Conservation (phyloP, 2,797 vertebrate species). For the Pempheris klunzingeri region DNA sequence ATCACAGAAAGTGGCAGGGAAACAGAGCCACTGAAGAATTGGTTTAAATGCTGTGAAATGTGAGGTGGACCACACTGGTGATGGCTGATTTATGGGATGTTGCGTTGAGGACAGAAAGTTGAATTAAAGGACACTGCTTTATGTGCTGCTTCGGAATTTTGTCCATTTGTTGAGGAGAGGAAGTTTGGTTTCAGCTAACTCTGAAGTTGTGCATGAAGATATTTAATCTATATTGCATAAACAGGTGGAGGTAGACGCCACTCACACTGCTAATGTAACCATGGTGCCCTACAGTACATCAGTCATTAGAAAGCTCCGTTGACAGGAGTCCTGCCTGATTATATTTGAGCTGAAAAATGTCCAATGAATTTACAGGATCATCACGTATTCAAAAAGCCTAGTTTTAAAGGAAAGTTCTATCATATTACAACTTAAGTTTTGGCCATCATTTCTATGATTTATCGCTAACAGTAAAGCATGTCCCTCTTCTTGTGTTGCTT, state of each 20-base stretch:
- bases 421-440: too few species aligned
- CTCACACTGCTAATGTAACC: conserved; percentile 56
- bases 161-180: conserved; percentile 8
- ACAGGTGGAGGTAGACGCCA: conserved; percentile 37
- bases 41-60: conserved; percentile 64
- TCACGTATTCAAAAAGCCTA: too few species aligned
- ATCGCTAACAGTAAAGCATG: not conserved
- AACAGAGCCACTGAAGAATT: conserved; percentile 51
- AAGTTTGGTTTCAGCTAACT: not conserved
- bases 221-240: conserved; percentile 53
- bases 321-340: conserved; percentile 8
- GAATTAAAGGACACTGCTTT: conserved; percentile 13
- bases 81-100: conserved; percentile 60
- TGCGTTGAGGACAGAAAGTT: conserved; percentile 27
- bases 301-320: conserved; percentile 49
- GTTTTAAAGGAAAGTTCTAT: too few species aligned
- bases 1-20: conserved; percentile 49
- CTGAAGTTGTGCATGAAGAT: not conserved
- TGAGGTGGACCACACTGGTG: conserved; percentile 38
- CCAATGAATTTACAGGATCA: too few species aligned
- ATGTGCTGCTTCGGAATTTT: not conserved
- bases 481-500: not conserved
- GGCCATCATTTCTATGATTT: not conserved
- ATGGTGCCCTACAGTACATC: conserved; percentile 6
- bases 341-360: too few species aligned